These are phyloP conservation scores for Acromyrmex echinatior DNA, from an alignment of 1,140 invertebrate species.

Conservation along the genomic window DNA sequence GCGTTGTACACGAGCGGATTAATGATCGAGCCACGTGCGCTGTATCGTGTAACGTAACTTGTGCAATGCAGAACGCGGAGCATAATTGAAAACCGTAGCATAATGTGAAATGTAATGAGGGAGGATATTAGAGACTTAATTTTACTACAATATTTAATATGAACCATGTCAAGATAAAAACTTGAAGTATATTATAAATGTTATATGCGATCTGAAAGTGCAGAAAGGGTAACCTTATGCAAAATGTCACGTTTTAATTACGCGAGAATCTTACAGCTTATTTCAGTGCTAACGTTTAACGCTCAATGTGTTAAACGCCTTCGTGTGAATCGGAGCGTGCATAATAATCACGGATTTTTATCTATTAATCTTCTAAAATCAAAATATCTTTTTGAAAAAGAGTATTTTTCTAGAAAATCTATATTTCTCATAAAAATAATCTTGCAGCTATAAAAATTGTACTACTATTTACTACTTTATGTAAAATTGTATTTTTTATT, in stretches of 20 bases:
- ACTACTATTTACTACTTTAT: background rate
- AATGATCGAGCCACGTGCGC: slow-evolving; percentile 25
- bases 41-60: slow-evolving; percentile 22
- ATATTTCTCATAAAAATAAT: background rate
- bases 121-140: background rate
- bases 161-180: background rate
- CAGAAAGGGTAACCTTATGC: background rate
- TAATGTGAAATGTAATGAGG: background rate
- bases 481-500: background rate
- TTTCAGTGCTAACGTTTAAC: slow-evolving; percentile 8
- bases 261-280: slow-evolving; percentile 13
- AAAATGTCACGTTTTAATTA: slow-evolving; percentile 41
- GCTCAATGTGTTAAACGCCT: background rate
- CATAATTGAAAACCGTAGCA: background rate
- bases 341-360: slow-evolving; percentile 1
- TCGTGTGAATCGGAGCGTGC: slow-evolving; percentile 8
- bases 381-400: background rate
- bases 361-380: background rate
- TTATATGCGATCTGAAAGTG: background rate
- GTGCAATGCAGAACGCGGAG: background rate
- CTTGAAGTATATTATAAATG: background rate
- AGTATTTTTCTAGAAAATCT: background rate
- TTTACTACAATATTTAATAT: background rate
- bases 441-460: background rate
- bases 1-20: background rate